These are phyloP conservation scores for Columba guinea DNA, from an alignment of 2,797 vertebrate species.

Conservation along the genomic window DNA sequence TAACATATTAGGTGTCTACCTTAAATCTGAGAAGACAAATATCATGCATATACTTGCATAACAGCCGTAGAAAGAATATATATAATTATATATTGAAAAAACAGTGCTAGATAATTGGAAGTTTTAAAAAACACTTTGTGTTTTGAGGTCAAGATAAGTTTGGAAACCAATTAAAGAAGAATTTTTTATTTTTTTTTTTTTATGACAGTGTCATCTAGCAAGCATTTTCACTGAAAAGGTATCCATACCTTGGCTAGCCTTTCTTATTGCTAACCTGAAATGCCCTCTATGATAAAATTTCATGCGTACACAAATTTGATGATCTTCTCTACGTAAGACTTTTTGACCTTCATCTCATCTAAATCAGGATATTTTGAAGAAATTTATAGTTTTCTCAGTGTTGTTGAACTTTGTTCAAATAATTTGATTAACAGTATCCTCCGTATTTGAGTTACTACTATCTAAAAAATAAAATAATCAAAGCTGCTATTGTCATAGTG, in stretches of 20 bases:
- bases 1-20: neutral
- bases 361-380: neutral
- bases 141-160: constrained; percentile 26
- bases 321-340: neutral
- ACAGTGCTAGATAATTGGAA: neutral
- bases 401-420: neutral
- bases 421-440: neutral
- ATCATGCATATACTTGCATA: neutral
- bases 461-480: neutral
- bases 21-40: neutral
- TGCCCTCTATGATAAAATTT: neutral
- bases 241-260: neutral
- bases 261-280: neutral
- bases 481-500: neutral
- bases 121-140: neutral
- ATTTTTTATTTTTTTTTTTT: neutral
- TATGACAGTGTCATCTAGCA: neutral
- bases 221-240: neutral
- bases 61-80: neutral
- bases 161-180: constrained; percentile 15
- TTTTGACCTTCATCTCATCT: neutral
- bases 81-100: neutral
- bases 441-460: neutral
- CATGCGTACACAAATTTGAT: neutral
- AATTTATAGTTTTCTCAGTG: neutral